phyloP scores from a whole-genome alignment of 2,797 vertebrate species.

The Melopsittacus undulatus region DNA sequence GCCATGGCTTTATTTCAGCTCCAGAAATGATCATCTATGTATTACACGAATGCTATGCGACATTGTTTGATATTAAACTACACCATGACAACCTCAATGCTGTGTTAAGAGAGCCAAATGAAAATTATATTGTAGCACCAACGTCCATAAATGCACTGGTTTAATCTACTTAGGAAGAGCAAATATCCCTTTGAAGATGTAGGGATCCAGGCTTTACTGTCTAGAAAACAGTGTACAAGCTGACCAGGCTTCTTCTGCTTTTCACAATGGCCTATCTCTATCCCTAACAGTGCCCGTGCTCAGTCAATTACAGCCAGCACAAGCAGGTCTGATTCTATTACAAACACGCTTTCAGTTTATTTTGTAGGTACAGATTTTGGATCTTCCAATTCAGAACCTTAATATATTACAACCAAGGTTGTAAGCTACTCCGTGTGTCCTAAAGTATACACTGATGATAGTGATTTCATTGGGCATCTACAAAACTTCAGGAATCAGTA shows the following conservation, averaged over 20 bases:
- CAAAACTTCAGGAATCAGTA: background rate
- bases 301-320: background rate
- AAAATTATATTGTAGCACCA: background rate
- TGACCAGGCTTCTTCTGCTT: background rate
- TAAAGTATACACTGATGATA: rapidly evolving
- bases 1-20: background rate
- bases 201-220: background rate
- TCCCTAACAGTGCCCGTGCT: background rate
- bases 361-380: background rate
- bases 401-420: background rate
- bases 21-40: background rate
- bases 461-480: background rate
- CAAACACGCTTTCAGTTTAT: background rate
- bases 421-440: background rate
- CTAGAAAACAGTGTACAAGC: background rate
- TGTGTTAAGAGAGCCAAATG: background rate
- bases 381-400: background rate
- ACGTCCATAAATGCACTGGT: background rate
- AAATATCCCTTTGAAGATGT: background rate
- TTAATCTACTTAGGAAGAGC: background rate
- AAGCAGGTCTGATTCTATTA: background rate
- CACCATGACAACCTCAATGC: background rate
- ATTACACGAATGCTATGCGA: background rate
- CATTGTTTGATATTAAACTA: background rate
- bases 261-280: background rate